Base-by-base conservation (phyloP, 2,797 vertebrate species). In the Chanos chanos region DNA sequence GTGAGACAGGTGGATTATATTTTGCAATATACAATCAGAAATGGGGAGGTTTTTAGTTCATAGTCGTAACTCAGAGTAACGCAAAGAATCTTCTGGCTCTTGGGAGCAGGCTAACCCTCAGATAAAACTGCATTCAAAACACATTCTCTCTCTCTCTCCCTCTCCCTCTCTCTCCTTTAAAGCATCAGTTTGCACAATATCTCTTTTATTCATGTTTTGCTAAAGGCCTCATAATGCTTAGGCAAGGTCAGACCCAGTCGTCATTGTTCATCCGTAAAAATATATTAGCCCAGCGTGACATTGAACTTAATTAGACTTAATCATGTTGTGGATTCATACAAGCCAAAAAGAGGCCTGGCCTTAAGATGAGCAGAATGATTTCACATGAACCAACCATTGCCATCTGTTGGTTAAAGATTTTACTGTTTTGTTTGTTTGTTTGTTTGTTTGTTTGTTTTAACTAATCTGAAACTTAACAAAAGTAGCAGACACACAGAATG, bases 241-340 rank as follows among this genome's bases (percentile, higher is more conserved):
- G n/a, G n/a, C n/a, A n/a, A 61, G 10, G 47, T 50, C 28, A 53
- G 28, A 19, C 40, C 40, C 54, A 48, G 43, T 69, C 75, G 69
- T 74, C 75, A 73, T 66, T 64, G 48, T 64, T 64, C 56, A 72
- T 77, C 67, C 71, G 75, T 74, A 80, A 71, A 83, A 80, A 79
- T 71, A 74, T 52, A 56, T 62, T 28, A 18, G 69, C 62, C 74
- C 56, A 72, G 71, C 75, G 78, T 83, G 76, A 76, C 74, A 79
- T 68, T 75, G 72, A 83, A 63, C 74, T 79, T 82, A 82, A 84
- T 84, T 77, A 73, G 73, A 80, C 61, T 65, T 82, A 83, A 86
- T 83, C 80, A 81, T 81, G 68, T 43, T 70, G 34, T 76, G 53
- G 69, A 70, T 75, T 68, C 71, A 66, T 68, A 75, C 54, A 69